A percentile compares a stretch with the other conserved stretches of the same genome.
These are phyloP conservation scores for Doryteuthis pealeii DNA, from an alignment of 1,140 invertebrate species.

Conservation along the genomic window DNA sequence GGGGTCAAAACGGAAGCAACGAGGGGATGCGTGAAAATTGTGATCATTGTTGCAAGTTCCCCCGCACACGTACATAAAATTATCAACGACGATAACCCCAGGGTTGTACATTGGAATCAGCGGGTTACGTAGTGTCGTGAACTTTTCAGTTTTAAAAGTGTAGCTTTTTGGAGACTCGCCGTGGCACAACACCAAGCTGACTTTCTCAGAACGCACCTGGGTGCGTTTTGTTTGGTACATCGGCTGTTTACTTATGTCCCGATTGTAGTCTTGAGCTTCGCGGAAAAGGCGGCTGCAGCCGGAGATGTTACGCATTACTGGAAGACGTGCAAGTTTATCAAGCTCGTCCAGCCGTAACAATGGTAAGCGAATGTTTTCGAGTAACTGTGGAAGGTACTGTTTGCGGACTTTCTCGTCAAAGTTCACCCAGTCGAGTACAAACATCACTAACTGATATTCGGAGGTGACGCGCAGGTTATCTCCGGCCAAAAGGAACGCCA, in stretches of 20 bases:
- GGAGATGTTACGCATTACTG: constrained; percentile 47
- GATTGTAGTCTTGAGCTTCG: constrained; percentile 59
- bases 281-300: constrained; percentile 52
- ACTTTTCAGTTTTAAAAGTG: constrained; percentile 45
- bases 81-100: constrained; percentile 57
- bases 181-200: constrained; percentile 54
- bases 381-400: constrained; percentile 43
- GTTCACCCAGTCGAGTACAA: constrained; percentile 53
- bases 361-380: constrained; percentile 53
- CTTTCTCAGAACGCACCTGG: constrained; percentile 49
- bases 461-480: constrained; percentile 50
- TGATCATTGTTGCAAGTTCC: constrained; percentile 58
- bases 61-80: constrained; percentile 60
- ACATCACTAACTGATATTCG: constrained; percentile 52
- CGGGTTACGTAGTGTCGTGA: constrained; percentile 48
- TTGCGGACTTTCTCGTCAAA: constrained; percentile 34
- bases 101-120: constrained; percentile 55
- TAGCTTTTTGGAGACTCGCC: constrained; percentile 53
- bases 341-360: constrained; percentile 55
- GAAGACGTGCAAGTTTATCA: constrained; percentile 52
- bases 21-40: constrained; percentile 57
- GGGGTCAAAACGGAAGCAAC: constrained; percentile 59
- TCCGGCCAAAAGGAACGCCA: constrained; percentile 44
- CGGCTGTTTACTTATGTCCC: constrained; percentile 55
- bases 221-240: constrained; percentile 50